Evolutionary conservation across 1,140 invertebrate species (phyloP).

Genomic region (Delia radicum): DNA sequence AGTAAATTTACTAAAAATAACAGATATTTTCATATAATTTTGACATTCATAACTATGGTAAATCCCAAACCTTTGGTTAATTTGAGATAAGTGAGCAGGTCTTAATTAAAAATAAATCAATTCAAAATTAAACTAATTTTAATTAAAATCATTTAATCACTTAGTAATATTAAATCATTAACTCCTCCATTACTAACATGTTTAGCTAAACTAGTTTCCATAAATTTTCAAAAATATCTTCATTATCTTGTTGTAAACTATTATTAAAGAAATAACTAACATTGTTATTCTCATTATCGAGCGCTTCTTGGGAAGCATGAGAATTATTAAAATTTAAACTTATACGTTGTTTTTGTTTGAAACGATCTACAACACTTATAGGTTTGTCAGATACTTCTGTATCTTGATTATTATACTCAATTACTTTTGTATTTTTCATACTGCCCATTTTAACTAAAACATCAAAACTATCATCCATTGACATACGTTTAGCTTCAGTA

Average conservation of each 20-base stretch:
- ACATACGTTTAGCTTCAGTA: constrained; percentile 31
- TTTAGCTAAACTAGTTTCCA: constrained; percentile 38
- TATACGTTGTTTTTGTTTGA: constrained; percentile 32
- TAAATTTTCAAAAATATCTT: constrained; percentile 44
- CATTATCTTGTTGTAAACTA: constrained; percentile 28
- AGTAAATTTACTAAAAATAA: too few relatives aligned
- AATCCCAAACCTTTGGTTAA: too few relatives aligned
- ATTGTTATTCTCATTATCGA: constrained; percentile 4
- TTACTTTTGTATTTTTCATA: constrained; percentile 5
- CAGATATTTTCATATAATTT: too few relatives aligned
- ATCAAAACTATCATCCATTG: constrained; percentile 48
- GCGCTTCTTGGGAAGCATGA: not conserved
- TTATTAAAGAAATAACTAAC: constrained; percentile 46
- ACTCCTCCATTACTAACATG: too few relatives aligned
- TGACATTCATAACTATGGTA: too few relatives aligned
- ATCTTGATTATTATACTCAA: not conserved
- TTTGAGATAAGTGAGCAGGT: too few relatives aligned
- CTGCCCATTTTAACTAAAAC: constrained; percentile 35
- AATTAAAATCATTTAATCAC: not conserved
- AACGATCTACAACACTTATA: constrained; percentile 38
- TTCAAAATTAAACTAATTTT: not conserved
- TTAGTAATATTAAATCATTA: not conserved
- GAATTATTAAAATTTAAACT: not conserved
- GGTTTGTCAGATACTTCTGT: not conserved
- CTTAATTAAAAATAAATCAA: not conserved